Evolutionary conservation across 2,888 invertebrate species (phyloP).

Genomic region (Drosophila mayaguana): DNA sequence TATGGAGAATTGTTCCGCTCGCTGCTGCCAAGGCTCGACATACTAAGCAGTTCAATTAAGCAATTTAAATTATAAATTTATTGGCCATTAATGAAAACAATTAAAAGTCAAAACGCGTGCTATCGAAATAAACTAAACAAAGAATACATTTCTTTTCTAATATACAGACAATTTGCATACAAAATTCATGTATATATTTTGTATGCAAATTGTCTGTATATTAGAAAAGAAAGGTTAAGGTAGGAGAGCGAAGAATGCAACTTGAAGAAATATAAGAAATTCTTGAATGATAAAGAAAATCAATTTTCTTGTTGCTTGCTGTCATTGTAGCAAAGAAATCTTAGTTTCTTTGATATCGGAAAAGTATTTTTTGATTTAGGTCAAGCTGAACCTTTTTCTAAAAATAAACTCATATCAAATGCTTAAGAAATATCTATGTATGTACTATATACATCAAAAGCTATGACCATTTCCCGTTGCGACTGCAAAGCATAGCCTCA

Average conservation of each 20-base stretch:
- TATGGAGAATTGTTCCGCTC: no score
- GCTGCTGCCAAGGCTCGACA: not conserved
- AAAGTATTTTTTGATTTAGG: slow-evolving; percentile 1
- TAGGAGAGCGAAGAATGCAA: not conserved
- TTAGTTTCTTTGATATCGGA: slow-evolving; percentile 2
- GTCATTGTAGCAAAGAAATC: not conserved
- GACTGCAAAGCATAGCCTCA: slow-evolving; percentile 3
- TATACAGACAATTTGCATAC: not conserved
- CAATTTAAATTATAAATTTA: slow-evolving; percentile 3
- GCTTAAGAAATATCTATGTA: slow-evolving; percentile 6
- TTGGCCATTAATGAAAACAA: not conserved
- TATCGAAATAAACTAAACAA: not conserved
- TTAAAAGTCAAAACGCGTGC: not conserved
- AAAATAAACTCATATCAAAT: slow-evolving; percentile 1
- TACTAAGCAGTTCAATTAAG: not conserved
- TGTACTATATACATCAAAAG: not conserved
- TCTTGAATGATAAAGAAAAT: not conserved
- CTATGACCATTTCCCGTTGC: slow-evolving; percentile 2
- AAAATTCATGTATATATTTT: no score
- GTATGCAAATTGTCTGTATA: no score
- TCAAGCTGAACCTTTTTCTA: slow-evolving; percentile 8
- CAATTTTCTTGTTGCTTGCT: not conserved
- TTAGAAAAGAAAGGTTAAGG: no score
- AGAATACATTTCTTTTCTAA: not conserved
- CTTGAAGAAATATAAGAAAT: not conserved